These are phyloP conservation scores for Dryobates pubescens DNA, from an alignment of 2,797 vertebrate genomes.

Conservation along the genomic window DNA sequence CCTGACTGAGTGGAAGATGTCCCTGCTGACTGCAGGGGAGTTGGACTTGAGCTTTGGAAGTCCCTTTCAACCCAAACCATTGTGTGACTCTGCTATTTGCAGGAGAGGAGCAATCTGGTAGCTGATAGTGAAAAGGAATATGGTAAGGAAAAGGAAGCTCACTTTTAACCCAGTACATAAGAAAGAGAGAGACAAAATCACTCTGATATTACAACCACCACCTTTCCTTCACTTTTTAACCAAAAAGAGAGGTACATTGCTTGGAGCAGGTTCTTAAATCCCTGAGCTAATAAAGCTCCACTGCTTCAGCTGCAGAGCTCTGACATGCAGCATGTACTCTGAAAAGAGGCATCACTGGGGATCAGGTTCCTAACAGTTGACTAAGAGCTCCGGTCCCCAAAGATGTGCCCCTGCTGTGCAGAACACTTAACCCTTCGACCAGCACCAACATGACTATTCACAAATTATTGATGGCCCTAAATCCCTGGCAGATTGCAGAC, in stretches of 20 bases:
- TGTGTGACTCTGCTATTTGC: not conserved
- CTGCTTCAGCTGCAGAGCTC: slow-evolving; percentile 66
- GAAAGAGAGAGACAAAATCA: not conserved
- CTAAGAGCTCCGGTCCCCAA: slow-evolving; percentile 78
- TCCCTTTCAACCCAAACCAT: too few species aligned
- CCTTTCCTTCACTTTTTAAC: slow-evolving; percentile 59
- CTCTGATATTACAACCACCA: slow-evolving; percentile 32
- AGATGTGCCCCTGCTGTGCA: slow-evolving; percentile 77
- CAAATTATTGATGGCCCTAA: slow-evolving; percentile 90
- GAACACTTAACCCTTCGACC: slow-evolving; percentile 89
- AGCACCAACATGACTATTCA: slow-evolving; percentile 84
- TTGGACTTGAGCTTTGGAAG: too few species aligned
- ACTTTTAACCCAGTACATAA: not conserved
- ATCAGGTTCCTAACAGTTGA: slow-evolving; percentile 78
- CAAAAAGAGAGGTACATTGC: slow-evolving; percentile 63
- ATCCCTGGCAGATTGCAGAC: slow-evolving; percentile 86
- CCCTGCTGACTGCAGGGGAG: too few species aligned
- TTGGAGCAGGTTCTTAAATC: slow-evolving; percentile 75
- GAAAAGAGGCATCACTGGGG: slow-evolving; percentile 72
- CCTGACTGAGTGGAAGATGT: too few species aligned
- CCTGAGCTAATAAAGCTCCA: slow-evolving; percentile 78
- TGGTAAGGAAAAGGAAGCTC: slow-evolving; percentile 19
- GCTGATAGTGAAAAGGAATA: slow-evolving; percentile 11
- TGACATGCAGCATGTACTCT: slow-evolving; percentile 74
- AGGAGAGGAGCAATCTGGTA: not conserved